A percentile compares a stretch with the other conserved stretches of the same genome.
These are phyloP conservation scores for Poecilia wingei DNA, from an alignment of 2,797 vertebrate species.

Conservation along the genomic window DNA sequence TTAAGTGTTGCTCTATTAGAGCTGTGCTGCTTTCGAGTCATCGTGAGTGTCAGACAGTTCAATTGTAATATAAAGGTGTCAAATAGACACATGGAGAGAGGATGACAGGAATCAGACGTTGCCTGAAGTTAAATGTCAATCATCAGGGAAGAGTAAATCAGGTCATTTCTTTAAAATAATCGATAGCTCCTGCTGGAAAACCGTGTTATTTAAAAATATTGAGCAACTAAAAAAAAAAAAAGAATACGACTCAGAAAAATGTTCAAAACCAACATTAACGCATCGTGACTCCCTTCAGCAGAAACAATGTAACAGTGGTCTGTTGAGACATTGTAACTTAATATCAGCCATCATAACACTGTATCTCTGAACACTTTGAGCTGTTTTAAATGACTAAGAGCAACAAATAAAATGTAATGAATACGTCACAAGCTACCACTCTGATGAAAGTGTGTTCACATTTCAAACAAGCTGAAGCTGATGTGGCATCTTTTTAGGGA, in stretches of 20 bases:
- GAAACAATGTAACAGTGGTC: not conserved
- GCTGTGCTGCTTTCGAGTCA: conserved; percentile 28
- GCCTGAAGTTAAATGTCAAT: conserved; percentile 32
- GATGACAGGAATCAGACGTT: conserved; percentile 52
- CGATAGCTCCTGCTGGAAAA: not conserved
- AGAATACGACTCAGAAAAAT: too few species aligned
- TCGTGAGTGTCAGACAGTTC: conserved; percentile 74
- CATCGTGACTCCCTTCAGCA: not conserved
- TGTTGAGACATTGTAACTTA: not conserved
- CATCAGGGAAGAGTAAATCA: conserved; percentile 5
- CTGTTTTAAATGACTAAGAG: not conserved
- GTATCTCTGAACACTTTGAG: not conserved
- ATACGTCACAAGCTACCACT: not conserved
- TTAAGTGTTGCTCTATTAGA: not conserved
- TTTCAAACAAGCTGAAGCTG: not conserved
- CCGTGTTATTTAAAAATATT: not conserved
- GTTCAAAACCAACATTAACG: not conserved
- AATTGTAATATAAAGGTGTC: conserved; percentile 77
- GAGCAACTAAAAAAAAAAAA: not conserved
- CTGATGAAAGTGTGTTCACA: not conserved
- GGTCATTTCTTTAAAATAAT: conserved; percentile 7
- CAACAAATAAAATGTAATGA: not conserved
- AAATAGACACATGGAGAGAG: conserved; percentile 20
- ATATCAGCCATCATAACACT: not conserved
- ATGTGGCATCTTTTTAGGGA: not conserved